phyloP scores from a whole-genome alignment of 2,113 vertebrate species.

The Leptobrachium ailaonicum region DNA sequence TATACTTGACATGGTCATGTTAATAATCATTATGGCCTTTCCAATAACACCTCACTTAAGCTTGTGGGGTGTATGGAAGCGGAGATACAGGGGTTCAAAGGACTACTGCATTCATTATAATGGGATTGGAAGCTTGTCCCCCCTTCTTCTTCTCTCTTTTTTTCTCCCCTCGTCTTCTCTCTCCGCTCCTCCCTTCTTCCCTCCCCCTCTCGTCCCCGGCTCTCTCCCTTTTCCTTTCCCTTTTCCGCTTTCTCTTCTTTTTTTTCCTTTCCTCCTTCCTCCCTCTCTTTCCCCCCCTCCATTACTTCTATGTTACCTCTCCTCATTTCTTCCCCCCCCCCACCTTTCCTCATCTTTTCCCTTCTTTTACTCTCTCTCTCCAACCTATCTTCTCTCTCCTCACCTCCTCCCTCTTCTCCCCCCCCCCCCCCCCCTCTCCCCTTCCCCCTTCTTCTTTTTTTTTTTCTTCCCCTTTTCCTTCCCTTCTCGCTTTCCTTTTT shows the following conservation, averaged over 20 bases:
- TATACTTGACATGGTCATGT: no score
- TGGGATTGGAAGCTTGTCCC: not conserved
- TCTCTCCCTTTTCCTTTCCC: not conserved
- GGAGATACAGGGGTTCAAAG: no score
- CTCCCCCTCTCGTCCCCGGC: not conserved
- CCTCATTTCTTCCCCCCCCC: no score
- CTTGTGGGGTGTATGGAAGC: no score
- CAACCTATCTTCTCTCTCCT: no score
- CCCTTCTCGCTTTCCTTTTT: not conserved
- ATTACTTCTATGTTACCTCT: not conserved
- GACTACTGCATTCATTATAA: no score
- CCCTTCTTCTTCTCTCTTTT: not conserved
- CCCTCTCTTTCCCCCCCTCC: not conserved
- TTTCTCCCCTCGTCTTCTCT: not conserved
- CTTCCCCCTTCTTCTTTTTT: not conserved
- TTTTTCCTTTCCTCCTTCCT: not conserved
- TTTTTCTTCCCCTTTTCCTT: not conserved
- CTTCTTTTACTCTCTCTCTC: no score
- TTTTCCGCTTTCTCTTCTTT: not conserved
- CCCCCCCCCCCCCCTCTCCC: not conserved
- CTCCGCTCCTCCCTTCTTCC: no score
- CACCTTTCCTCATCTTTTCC: no score
- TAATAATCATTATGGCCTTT: no score
- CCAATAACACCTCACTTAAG: no score
- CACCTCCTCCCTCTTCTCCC: not conserved